Base-by-base conservation (phyloP, 2,888 invertebrate genomes). In the Harpalus rubripes region DNA sequence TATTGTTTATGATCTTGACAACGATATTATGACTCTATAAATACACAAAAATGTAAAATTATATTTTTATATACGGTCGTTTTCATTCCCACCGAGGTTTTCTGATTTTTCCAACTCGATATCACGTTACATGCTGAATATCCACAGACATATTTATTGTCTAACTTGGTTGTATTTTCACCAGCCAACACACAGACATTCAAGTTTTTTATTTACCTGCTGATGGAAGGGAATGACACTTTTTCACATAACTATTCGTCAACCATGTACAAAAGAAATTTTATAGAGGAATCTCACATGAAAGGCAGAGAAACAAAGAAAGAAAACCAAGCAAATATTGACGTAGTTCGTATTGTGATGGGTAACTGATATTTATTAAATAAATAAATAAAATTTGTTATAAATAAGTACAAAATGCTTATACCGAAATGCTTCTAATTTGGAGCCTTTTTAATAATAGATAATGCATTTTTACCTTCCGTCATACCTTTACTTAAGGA, bases 21-120 rank as follows among this genome's bases (percentile, higher is more conserved):
- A 88, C 89, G 88, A 89, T 90, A 90, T 90, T 90, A 91, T 90
- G 90, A 90, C 90, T 90, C 90, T 89, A 90, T 91, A 91, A 90
- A 90, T 90, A 90, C 89, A 87, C 63, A 88, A 89, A 89, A 89
- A 89, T 89, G 88, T 89, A 88, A 88, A 88, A 88, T 88, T 88
- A 88, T 87, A 87, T 86, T 87, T 88, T 88, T 88, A 88, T 89
- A 89, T 89, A 89, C 88, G 88, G 87, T 88, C 89, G 89, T 89
- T 89, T 89, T 89, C 89, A 89, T 90, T 89, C 74, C 44, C 85
- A 63, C 56, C 52, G 63, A 16, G 32, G 61, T 78, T 68, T 85
- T 83, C 61, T 59, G 85, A 80, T 85, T 85, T 85, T 85, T 85
- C 81, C 78, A 84, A 56, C 83, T 84, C 85, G 78, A 86, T 87